Percentiles rank a stretch among this genome's conserved stretches.
phyloP scores from a whole-genome alignment of 2,797 vertebrate genomes.

The Acipenser ruthenus region DNA sequence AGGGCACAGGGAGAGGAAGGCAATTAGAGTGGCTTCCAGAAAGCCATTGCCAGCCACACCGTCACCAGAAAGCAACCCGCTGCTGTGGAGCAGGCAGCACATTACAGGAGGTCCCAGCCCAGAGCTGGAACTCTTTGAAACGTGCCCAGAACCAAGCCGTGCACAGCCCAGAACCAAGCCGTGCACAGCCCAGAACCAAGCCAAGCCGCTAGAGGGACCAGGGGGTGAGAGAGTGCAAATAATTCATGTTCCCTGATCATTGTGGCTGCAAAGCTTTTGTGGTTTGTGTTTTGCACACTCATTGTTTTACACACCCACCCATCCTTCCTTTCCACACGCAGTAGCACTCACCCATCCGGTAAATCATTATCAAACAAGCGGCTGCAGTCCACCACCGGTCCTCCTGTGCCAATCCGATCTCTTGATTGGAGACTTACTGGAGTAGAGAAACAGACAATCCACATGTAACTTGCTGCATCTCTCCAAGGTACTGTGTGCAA shows the following conservation, averaged over 20 bases:
- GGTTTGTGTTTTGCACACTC: too few species aligned
- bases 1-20: conserved; percentile 39
- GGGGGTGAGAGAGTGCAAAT: too few species aligned
- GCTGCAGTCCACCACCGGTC: conserved; percentile 91
- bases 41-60: conserved; percentile 22
- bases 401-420: conserved; percentile 86
- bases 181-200: too few species aligned
- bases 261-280: too few species aligned
- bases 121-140: too few species aligned
- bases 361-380: conserved; percentile 91
- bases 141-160: too few species aligned
- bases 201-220: too few species aligned
- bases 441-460: background rate
- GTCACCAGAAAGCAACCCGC: background rate
- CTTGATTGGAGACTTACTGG: conserved; percentile 91
- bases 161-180: too few species aligned
- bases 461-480: background rate
- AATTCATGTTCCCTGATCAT: too few species aligned
- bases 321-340: too few species aligned
- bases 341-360: conserved; percentile 80
- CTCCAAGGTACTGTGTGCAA: background rate
- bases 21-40: conserved; percentile 34
- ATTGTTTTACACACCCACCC: too few species aligned
- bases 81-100: conserved; percentile 6
- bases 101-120: too few species aligned